Conservation (phyloP, 2,113 vertebrate genomes). For the Istiophorus platypterus region DNA sequence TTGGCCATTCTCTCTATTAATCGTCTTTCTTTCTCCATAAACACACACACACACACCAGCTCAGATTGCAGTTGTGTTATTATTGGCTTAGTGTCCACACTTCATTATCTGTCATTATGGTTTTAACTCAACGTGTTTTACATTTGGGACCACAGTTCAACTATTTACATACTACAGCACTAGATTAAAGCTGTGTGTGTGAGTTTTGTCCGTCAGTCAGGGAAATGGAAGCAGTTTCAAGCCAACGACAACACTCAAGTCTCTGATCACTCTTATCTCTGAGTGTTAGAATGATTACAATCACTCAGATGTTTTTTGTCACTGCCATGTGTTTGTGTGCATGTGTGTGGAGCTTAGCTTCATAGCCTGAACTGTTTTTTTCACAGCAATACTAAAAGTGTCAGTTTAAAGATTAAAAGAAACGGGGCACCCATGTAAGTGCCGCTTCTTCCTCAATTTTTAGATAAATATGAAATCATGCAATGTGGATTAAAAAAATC, state of each 20-base stretch:
- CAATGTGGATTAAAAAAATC: too few species aligned
- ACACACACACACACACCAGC: conserved; percentile 21
- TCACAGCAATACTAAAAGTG: background rate
- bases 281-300: conserved; percentile 59
- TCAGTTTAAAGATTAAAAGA: background rate
- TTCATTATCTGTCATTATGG: conserved; percentile 81
- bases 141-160: conserved; percentile 69
- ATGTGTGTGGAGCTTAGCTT: background rate
- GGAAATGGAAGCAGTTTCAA: conserved; percentile 50
- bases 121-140: conserved; percentile 79
- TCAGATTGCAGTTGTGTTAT: conserved; percentile 69
- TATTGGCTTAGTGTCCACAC: conserved; percentile 70
- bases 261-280: conserved; percentile 71
- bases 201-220: conserved; percentile 39
- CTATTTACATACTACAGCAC: conserved; percentile 58
- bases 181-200: conserved; percentile 68
- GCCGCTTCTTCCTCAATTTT: background rate
- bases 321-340: conserved; percentile 12
- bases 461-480: too few species aligned
- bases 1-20: background rate
- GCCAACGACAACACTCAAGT: conserved; percentile 78
- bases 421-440: background rate
- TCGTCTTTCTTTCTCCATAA: background rate
- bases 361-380: background rate
- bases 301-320: conserved; percentile 42